phyloP scores from a whole-genome alignment of 1,140 invertebrate species.

The Homalodisca vitripennis region DNA sequence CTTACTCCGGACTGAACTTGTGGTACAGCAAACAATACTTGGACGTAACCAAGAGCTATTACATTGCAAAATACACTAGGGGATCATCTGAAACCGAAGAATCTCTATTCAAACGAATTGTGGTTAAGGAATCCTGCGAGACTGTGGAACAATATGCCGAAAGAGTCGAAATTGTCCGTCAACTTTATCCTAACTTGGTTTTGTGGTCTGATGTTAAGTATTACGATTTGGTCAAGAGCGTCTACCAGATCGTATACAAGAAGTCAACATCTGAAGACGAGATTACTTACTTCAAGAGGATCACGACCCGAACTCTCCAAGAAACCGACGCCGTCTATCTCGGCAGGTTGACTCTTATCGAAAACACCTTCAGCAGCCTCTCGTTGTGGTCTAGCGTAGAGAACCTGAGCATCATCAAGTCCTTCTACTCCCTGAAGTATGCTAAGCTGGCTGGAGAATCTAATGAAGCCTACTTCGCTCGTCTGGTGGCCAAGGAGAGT shows the following conservation, averaged over 20 bases:
- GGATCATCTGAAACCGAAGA: not conserved
- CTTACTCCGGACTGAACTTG: not conserved
- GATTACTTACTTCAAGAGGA: not conserved
- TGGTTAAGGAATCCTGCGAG: not conserved
- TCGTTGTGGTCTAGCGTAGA: not conserved
- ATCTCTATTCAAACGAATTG: not conserved
- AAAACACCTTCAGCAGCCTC: not conserved
- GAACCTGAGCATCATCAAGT: not conserved
- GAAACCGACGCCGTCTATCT: not conserved
- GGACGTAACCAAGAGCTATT: not conserved
- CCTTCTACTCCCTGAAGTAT: conserved; percentile 3
- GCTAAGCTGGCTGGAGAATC: not conserved
- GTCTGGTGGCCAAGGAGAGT: not conserved
- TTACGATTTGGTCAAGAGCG: too few relatives aligned
- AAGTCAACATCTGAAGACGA: too few relatives aligned
- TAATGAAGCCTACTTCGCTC: not conserved
- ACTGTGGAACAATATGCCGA: not conserved
- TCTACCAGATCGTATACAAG: too few relatives aligned
- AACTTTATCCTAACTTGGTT: not conserved
- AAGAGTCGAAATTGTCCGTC: not conserved
- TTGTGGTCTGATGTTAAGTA: not conserved
- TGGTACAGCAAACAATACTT: conserved; percentile 8
- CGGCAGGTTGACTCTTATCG: not conserved
- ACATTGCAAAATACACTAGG: not conserved
- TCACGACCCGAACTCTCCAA: not conserved